Base-by-base conservation (phyloP, 2,888 invertebrate species). In the Amblyteles armatorius region DNA sequence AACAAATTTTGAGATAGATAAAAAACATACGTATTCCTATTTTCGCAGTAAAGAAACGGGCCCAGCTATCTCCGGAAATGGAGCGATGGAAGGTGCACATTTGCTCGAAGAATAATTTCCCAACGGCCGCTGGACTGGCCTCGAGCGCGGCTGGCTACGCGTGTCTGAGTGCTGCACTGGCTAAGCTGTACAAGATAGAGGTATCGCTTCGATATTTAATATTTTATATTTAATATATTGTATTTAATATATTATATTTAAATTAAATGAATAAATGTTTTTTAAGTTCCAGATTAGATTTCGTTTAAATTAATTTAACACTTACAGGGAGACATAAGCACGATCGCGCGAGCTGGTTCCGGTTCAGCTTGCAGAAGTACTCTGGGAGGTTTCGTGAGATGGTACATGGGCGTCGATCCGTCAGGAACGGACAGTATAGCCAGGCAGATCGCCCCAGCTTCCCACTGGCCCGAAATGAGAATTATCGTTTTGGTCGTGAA, bases 101-200 rank as follows among this genome's bases (percentile, higher is more conserved):
- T 89, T 97, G 97, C 92, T 98, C 98, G 0, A 96, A 96, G 92
- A 99, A 99, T 94, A 99, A 99, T 94, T 99, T 99, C 92, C 99
- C 99, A 13, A 99, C 99, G 3, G 99, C 99, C 3, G 99, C 99
- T 79, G 99, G 99, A 0, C 95, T 99, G 69, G 99, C 99, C 0
- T 99, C 99, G 0, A 99, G 99, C 81, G 99, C 99, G 36, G 99
- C 99, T 57, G 99, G 99, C 3, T 99, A 99, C 94, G 99, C 99
- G 2, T 99, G 99, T 93, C 94, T 99, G 4, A 91, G 91, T 60
- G 82, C 88, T 67, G 96, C 98, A 0, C 94, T 99, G 79, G 97
- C 98, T 0, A 95, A 96, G 88, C 94, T 98, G 0, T 98, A 97
- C 91, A 96, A 96, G 86, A 94, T 98, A 0, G 94, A 90, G 95